phyloP scores from a whole-genome alignment of 35 echinoderm and acorn worm species.

The Lytechinus variegatus region DNA sequence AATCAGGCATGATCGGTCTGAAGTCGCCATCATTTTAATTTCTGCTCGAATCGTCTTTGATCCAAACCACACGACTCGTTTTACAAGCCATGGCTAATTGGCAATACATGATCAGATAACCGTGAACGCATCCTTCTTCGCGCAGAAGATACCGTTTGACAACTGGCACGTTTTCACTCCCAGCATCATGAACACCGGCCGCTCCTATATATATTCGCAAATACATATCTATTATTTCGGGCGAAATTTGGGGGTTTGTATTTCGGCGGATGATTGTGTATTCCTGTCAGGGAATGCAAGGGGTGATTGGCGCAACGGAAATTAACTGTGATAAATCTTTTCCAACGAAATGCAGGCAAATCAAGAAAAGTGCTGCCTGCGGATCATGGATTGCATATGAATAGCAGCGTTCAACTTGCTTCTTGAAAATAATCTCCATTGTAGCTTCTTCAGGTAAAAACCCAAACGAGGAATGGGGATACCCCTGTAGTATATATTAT shows the following conservation, averaged over 20 bases:
- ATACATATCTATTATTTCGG: background rate
- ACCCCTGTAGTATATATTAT: too few relatives aligned
- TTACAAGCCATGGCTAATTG: background rate
- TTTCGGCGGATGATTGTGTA: background rate
- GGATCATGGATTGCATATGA: background rate
- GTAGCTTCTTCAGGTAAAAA: too few relatives aligned
- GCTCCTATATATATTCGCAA: background rate
- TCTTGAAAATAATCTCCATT: too few relatives aligned
- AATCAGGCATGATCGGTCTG: background rate
- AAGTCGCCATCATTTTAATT: background rate
- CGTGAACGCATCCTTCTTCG: background rate
- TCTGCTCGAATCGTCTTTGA: background rate
- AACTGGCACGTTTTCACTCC: background rate
- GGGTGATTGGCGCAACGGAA: background rate
- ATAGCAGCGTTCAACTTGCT: background rate
- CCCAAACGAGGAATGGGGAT: too few relatives aligned
- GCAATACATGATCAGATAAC: slow-evolving; percentile 3
- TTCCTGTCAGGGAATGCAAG: background rate
- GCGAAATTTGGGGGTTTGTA: background rate
- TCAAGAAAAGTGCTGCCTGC: background rate
- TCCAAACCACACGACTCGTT: background rate
- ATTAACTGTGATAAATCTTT: background rate
- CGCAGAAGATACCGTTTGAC: background rate
- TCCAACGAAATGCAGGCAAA: background rate
- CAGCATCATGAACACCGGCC: background rate